Conservation (phyloP, 2,888 invertebrate genomes). For the Spialia ferax region DNA sequence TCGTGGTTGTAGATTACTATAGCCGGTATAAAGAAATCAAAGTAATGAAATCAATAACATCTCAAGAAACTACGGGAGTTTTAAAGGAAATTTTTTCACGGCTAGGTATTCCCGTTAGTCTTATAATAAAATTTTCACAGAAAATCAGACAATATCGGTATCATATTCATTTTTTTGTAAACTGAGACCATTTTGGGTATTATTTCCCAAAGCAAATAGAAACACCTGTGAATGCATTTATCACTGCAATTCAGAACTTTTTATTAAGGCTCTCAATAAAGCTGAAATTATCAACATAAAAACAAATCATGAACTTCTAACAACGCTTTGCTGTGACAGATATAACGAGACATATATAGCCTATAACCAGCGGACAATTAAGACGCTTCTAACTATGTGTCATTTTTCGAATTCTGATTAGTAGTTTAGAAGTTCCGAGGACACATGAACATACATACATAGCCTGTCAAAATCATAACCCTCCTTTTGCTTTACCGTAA, state of each 20-base stretch:
- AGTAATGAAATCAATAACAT: neutral
- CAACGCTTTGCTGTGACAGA: neutral
- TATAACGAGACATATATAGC: too few species aligned
- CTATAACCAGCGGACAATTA: too few species aligned
- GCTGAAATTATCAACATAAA: neutral
- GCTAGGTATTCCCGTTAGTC: neutral
- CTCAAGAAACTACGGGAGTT: neutral
- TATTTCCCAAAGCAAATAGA: slow-evolving; percentile 6
- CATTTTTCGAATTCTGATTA: too few species aligned
- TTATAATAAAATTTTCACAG: too few species aligned
- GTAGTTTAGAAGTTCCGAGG: too few species aligned
- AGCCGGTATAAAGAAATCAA: neutral
- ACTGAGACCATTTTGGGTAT: slow-evolving; percentile 3
- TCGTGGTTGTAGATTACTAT: neutral
- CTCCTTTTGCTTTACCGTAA: too few species aligned
- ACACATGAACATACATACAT: too few species aligned
- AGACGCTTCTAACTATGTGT: too few species aligned
- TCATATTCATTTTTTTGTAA: neutral
- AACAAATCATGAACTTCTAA: neutral
- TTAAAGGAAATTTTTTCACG: slow-evolving; percentile 2
- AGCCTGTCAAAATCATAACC: too few species aligned
- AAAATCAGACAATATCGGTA: neutral
- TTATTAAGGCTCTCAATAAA: neutral
- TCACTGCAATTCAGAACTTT: slow-evolving; percentile 1
- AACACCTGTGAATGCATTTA: slow-evolving; percentile 4